Conservation (phyloP, 2,797 vertebrate genomes). For the Neoniphon sammara region DNA sequence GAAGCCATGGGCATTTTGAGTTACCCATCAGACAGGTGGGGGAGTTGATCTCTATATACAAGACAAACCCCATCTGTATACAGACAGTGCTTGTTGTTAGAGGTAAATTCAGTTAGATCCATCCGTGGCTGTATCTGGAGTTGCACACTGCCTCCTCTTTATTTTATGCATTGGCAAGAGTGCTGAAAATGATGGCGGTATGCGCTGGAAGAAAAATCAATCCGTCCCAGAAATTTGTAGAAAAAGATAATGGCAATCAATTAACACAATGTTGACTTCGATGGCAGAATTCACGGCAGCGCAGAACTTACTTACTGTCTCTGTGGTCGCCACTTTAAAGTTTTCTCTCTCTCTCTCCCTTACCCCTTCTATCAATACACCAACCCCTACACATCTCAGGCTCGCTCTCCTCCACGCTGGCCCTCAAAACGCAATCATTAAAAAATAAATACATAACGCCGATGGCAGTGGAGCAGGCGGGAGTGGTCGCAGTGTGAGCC, state of each 20-base stretch:
- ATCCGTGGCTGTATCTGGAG: conserved; percentile 29
- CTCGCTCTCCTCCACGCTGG: conserved; percentile 37
- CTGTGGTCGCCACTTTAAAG: conserved; percentile 35
- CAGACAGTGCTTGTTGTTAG: conserved; percentile 46
- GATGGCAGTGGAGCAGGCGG: conserved; percentile 71
- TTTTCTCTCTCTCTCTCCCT: conserved; percentile 17
- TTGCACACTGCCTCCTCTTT: conserved; percentile 20
- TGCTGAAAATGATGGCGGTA: conserved; percentile 41
- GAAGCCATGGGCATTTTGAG: conserved; percentile 31
- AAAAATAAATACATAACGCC: conserved; percentile 75
- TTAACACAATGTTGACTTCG: conserved; percentile 43
- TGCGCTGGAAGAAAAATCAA: conserved; percentile 48
- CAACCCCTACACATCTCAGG: conserved; percentile 33
- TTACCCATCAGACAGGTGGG: conserved; percentile 27
- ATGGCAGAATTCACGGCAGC: conserved; percentile 38
- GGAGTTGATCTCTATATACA: conserved; percentile 27
- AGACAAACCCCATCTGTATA: conserved; percentile 30
- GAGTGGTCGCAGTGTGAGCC: conserved; percentile 59
- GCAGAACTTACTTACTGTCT: conserved; percentile 32
- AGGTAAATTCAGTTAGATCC: conserved; percentile 49
- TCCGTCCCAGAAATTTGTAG: conserved; percentile 53
- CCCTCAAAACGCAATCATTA: conserved; percentile 72
- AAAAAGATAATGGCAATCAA: conserved; percentile 47
- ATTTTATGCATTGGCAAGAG: conserved; percentile 31
- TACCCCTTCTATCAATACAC: conserved; percentile 52